These are phyloP conservation scores for Chunga burmeisteri DNA, from an alignment of 2,113 vertebrate species.

Conservation along the genomic window DNA sequence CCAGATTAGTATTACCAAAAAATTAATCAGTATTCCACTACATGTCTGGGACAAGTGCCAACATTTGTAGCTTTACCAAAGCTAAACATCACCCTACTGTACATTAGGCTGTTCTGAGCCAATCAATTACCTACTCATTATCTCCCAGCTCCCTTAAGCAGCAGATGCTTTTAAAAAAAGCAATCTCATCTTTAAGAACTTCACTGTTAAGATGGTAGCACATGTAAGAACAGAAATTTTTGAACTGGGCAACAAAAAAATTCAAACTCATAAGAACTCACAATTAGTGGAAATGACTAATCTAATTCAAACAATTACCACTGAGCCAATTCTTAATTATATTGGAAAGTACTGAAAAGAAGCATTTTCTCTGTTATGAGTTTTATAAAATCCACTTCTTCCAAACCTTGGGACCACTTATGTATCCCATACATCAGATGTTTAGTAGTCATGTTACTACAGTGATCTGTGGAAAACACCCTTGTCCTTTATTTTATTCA, in stretches of 20 bases:
- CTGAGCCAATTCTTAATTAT: background rate
- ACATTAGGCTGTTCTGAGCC: background rate
- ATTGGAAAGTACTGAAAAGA: background rate
- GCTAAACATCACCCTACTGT: background rate
- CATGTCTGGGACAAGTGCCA: background rate
- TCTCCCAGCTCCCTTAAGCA: background rate
- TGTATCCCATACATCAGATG: background rate
- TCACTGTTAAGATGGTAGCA: background rate
- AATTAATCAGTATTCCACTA: background rate
- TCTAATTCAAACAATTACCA: background rate
- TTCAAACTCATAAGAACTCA: background rate
- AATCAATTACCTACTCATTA: background rate
- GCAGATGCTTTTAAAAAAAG: background rate
- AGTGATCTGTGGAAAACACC: background rate
- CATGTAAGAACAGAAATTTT: background rate
- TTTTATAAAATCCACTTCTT: background rate
- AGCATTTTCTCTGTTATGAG: background rate
- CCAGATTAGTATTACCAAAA: background rate
- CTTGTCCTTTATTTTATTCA: background rate
- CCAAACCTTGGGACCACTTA: background rate
- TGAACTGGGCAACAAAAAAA: background rate
- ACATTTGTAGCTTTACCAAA: background rate
- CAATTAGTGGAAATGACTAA: background rate
- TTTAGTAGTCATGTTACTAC: background rate
- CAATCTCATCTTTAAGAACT: background rate